Conservation (phyloP, 2,113 vertebrate species). For the Vidua chalybeata region DNA sequence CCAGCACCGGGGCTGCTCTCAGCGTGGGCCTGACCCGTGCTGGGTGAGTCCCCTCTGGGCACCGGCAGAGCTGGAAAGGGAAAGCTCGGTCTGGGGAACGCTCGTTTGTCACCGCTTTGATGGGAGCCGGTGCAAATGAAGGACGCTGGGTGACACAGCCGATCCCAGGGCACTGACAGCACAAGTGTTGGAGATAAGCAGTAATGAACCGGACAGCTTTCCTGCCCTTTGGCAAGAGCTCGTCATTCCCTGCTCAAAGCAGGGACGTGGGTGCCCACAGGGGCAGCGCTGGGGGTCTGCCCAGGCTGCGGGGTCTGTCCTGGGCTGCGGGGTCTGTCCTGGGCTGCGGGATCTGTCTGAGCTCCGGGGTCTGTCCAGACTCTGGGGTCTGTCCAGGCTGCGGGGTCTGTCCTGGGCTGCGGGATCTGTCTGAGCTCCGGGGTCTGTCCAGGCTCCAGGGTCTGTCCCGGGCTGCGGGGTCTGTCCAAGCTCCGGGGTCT, state of each 20-base stretch:
- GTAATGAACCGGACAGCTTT: not conserved
- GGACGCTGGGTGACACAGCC: not conserved
- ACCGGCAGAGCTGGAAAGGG: not conserved
- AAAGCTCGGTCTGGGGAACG: not conserved
- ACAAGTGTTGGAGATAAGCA: not conserved
- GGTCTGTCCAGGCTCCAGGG: fast-evolving
- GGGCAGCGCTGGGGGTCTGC: not conserved
- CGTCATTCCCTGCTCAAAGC: not conserved
- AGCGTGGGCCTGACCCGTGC: not conserved
- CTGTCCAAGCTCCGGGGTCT: fast-evolving
- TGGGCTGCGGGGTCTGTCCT: not conserved
- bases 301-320: not conserved
- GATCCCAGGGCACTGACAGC: not conserved
- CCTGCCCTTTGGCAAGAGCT: not conserved
- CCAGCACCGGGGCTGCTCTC: not conserved
- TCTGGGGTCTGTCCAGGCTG: fast-evolving
- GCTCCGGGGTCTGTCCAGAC: fast-evolving
- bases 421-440: not conserved
- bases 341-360: fast-evolving
- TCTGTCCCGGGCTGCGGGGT: fast-evolving
- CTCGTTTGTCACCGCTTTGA: not conserved
- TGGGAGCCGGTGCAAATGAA: not conserved
- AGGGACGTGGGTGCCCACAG: fast-evolving
- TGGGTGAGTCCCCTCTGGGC: not conserved
- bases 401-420: not conserved